These are phyloP conservation scores for Lathamus discolor DNA, from an alignment of 2,113 vertebrate genomes.

Conservation along the genomic window DNA sequence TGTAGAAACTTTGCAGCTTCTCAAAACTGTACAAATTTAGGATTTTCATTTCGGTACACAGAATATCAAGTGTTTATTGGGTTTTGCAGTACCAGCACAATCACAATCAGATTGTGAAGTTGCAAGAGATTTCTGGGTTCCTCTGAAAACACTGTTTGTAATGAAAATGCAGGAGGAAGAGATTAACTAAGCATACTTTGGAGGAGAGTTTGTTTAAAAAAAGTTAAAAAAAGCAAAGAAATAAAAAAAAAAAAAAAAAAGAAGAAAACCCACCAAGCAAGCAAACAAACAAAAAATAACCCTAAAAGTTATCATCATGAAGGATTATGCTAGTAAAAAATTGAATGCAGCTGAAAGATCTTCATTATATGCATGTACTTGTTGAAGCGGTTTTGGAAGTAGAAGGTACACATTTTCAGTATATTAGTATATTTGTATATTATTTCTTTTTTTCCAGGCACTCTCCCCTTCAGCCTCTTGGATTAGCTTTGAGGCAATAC, in stretches of 20 bases:
- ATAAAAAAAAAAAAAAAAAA: neutral
- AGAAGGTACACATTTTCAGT: neutral
- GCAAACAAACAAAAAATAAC: neutral
- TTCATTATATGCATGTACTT: neutral
- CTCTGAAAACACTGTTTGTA: neutral
- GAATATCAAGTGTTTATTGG: neutral
- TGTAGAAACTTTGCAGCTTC: neutral
- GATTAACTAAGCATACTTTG: neutral
- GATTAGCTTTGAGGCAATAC: neutral
- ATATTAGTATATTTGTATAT: neutral
- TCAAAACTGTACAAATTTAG: neutral
- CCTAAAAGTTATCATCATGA: neutral
- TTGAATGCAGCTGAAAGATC: neutral
- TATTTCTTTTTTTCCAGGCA: conserved; percentile 10
- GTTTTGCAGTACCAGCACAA: neutral
- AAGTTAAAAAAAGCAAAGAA: neutral
- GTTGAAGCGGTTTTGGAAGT: neutral
- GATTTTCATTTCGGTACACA: neutral
- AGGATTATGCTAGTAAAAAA: neutral
- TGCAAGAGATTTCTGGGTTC: neutral
- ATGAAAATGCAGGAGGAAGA: neutral
- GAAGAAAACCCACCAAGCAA: neutral
- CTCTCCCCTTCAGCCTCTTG: neutral
- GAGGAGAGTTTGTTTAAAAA: neutral
- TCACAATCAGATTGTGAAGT: neutral